Evolutionary conservation across 1,140 invertebrate genomes (phyloP), one percentile per base, ranked within the genome.

Genomic region (Achroia grisella): DNA sequence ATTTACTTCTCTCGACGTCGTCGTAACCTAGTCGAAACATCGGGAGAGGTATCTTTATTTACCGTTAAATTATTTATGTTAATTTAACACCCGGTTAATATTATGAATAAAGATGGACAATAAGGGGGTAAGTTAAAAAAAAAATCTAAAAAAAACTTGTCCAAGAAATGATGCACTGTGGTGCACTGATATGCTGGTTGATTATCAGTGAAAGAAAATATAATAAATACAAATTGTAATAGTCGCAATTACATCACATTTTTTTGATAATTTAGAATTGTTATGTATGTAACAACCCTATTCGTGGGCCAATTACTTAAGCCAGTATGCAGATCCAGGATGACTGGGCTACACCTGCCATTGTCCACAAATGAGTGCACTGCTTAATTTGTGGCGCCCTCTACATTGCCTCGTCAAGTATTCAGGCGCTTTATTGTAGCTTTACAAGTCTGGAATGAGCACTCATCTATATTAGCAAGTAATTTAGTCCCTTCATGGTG

Each of bases 271-370:
- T n/a, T n/a, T n/a, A n/a, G n/a, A n/a, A n/a, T n/a, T n/a, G n/a
- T n/a, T 29, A 4, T 12, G 17, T 10, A 39, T 12, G 32, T 12
- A 39, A 0, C 69, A 77, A 41, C 73, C 73, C 71, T 74, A 58
- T 10, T 13, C 8, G 33, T 23, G 53, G 69, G 73, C 73, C 73
- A 77, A 77, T 77, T 77, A 77, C 73, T 77, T 77, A 77, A 77
- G 71, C 67, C 62, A 55, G 58, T 73, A 65, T 67, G 65, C 54
- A 65, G 62, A 69, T 63, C 17, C 17, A 23, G 17, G 17, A 23
- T 23, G 48, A 45, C 41, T 37, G 52, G 52, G 49, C 63, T 71
- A 68, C 74, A 72, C 69, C 69, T 74, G 67, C 61, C 46, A 75
- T 78, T 78, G 69, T 76, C 52, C 64, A 30, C 39, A 23, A 48